Base-by-base conservation (phyloP, 2,113 vertebrate species). In the Melanerpes aurifrons region DNA sequence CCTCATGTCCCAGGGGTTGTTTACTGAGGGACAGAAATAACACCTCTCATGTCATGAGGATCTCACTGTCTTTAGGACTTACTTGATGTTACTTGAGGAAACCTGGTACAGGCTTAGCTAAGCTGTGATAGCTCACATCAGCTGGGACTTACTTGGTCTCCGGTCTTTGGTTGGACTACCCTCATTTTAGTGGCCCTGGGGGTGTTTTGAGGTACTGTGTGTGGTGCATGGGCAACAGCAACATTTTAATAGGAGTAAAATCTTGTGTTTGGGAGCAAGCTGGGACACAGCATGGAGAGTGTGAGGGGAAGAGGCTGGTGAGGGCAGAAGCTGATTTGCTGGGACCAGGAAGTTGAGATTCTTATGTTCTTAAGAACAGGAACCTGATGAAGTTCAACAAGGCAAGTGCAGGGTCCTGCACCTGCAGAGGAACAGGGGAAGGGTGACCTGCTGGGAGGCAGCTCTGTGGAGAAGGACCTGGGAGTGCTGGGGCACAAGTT, bases 101-200 rank as follows among this genome's bases (percentile, higher is more conserved):
- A 76, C 0, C 0, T 3, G 19, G 28, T 7, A 29, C 14, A 16
- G 24, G 54, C 15, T 63, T 73, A 58, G 31, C 2, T 1, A 40
- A 45, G 31, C 24, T 0, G 1, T 53, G 50, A 53, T 68, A 47
- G 56, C 14, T 29, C 5, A 21, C 6, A 9, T 87, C 10, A 62
- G 7, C 59, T 57, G 54, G 47, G 31, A 47, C 14, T 26, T 50
- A 2, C 8, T 35, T 22, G 15, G 22, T 59, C 54, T 47, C 37
- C 74, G 29, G 19, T 7, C 6, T 72, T 63, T n/a, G 32, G n/a
- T 43, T 79, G 76, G 70, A 43, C 37, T 13, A 2, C 28, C 26
- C 72, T 19, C 11, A 7, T 71, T 48, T 29, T 48, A 35, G 19
- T 17, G 26, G 4, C 8, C 13, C 32, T 15, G 4, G 64, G 45